Base-by-base conservation (phyloP, 2,888 invertebrate species). In the Drosophila vallismaia region DNA sequence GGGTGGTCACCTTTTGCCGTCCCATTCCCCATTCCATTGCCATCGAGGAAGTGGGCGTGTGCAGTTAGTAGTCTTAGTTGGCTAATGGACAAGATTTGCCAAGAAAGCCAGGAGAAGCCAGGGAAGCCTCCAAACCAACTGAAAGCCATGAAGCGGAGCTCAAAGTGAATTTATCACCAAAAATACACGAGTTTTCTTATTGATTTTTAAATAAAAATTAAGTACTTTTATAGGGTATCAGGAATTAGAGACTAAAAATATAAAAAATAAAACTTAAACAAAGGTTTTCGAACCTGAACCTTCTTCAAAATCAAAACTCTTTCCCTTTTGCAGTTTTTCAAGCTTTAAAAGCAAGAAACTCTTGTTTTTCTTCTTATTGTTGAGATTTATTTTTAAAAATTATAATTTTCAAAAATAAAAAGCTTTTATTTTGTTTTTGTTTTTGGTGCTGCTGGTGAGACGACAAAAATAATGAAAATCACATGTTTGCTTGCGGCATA, bases 341-440 rank as follows among this genome's bases (percentile, higher is more conserved):
- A 19, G 19, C 2, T 19, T 19, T 19, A 19, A 19, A 19, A 19
- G 19, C 19, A 1, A 19, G 2, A 1, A 19, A 19, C 19, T 19
- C 19, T 19, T 19, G 19, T 19, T 1, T 19, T 19, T 19, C 19
- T 19, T 19, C 19, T 19, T 19, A 19, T 19, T 19, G 19, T 19
- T 38, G 28, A 26, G 3, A 70, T 74, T 85, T 83, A 83, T 87
- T 87, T 83, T 75, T 83, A 85, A 82, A 79, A 83, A 74, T 83
- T 86, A 83, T 86, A 86, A 86, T 83, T 86, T 83, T 79, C 76
- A 86, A 86, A 88, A 86, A 80, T 83, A 88, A 85, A 88, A 87
- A 74, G 72, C 19, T 19, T 19, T 19, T 19, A 19, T 19, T 19
- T 38, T 10, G n/a, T 38, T 38, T 38, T 38, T 38, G 38, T 3